phyloP scores from a whole-genome alignment of 2,113 vertebrate genomes.

The Catharus fuscescens region DNA sequence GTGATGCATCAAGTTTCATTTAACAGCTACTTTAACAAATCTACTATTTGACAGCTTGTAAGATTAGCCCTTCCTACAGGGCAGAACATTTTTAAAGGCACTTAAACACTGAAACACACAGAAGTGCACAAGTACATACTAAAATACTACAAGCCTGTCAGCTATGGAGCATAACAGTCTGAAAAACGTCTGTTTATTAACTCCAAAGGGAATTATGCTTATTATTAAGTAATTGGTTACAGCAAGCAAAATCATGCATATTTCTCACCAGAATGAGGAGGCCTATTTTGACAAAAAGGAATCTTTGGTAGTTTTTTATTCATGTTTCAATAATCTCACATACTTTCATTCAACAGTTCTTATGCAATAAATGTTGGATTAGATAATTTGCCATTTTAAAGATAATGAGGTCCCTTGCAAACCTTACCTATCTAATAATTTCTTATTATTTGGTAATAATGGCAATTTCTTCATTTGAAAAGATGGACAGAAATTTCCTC shows the following conservation, averaged over 20 bases:
- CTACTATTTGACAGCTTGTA: not conserved
- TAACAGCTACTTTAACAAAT: not conserved
- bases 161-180: not conserved
- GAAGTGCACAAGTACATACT: not conserved
- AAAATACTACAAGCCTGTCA: not conserved
- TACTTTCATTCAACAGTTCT: not conserved
- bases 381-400: not conserved
- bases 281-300: not conserved
- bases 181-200: not conserved
- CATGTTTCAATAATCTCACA: not conserved
- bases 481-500: not conserved
- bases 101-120: not conserved
- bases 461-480: not conserved
- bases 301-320: not conserved
- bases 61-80: not conserved
- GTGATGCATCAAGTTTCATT: not conserved
- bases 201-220: not conserved
- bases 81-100: not conserved
- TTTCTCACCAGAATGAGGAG: not conserved
- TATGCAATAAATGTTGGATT: not conserved
- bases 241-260: not conserved
- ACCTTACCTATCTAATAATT: not conserved
- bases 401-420: not conserved
- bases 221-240: not conserved
- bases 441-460: not conserved